These are phyloP conservation scores for Cecidostiba fungosa DNA, from an alignment of 2,888 invertebrate species.

Conservation along the genomic window DNA sequence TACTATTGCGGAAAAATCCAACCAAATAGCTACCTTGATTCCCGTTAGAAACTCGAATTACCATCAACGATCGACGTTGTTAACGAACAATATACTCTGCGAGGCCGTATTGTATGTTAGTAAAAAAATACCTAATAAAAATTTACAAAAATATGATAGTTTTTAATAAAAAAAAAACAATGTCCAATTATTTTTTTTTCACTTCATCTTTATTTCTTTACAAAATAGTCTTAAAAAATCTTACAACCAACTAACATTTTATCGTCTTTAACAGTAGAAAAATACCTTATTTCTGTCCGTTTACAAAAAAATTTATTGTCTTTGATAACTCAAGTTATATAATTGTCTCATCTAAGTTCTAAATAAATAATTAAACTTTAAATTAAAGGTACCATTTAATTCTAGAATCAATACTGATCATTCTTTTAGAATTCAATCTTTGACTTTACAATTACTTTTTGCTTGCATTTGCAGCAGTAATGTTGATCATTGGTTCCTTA, in stretches of 20 bases:
- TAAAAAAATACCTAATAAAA: conserved; percentile 73
- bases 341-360: background rate
- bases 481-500: conserved; percentile 73
- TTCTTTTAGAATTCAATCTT: background rate
- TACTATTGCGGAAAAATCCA: conserved; percentile 35
- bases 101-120: conserved; percentile 72
- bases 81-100: conserved; percentile 69
- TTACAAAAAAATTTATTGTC: background rate
- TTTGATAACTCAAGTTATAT: background rate
- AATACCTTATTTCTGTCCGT: background rate
- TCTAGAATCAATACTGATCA: background rate
- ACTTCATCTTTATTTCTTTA: conserved; percentile 61
- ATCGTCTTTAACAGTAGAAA: background rate
- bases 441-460: background rate
- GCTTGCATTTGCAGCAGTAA: conserved; percentile 49
- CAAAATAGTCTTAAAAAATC: conserved; percentile 60
- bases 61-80: conserved; percentile 66
- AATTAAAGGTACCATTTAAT: background rate
- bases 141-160: conserved; percentile 64
- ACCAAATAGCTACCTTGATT: conserved; percentile 17
- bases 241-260: conserved; percentile 13
- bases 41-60: conserved; percentile 30
- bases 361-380: background rate
- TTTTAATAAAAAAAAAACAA: conserved; percentile 55
- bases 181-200: conserved; percentile 44